Evolutionary conservation across 1,140 invertebrate genomes (phyloP).

Genomic region (Varroa destructor): DNA sequence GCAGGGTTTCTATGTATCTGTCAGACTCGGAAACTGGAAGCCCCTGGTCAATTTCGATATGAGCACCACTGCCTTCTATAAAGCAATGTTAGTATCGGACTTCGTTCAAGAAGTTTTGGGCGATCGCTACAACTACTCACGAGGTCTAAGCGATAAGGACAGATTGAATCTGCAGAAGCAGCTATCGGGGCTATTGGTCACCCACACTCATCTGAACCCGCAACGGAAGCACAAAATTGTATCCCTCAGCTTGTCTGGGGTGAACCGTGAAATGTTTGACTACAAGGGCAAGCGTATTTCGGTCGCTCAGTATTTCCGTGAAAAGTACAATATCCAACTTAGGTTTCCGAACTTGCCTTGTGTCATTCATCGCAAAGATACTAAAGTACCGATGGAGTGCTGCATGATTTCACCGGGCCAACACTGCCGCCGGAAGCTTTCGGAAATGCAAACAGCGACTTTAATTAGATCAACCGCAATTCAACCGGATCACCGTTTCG

Average conservation of each 20-base stretch:
- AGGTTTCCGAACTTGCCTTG: constrained; percentile 38
- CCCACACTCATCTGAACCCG: constrained; percentile 31
- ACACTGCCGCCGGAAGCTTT: constrained; percentile 33
- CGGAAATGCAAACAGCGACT: constrained; percentile 31
- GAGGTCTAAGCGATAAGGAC: too few species aligned
- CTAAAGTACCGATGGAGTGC: constrained; percentile 38
- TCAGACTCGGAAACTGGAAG: constrained; percentile 33
- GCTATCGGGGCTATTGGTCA: too few species aligned
- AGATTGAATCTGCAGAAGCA: too few species aligned
- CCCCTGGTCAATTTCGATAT: constrained; percentile 33
- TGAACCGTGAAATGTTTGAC: constrained; percentile 31
- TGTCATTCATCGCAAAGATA: constrained; percentile 36
- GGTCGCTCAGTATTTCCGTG: constrained; percentile 37
- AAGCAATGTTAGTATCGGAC: constrained; percentile 21
- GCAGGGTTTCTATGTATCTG: constrained; percentile 33
- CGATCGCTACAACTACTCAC: too few species aligned
- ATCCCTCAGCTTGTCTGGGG: constrained; percentile 29
- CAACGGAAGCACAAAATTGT: constrained; percentile 32
- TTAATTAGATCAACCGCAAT: constrained; percentile 37
- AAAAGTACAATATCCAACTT: constrained; percentile 34
- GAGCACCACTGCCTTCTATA: constrained; percentile 32
- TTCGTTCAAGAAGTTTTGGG: constrained; percentile 29
- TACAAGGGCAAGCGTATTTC: constrained; percentile 29
- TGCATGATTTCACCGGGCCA: constrained; percentile 38
- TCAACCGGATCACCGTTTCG: constrained; percentile 36